Percentiles rank a stretch among this genome's conserved stretches.
Conservation (phyloP, 2,888 invertebrate species). For the Nematopogon swammerdamellus region DNA sequence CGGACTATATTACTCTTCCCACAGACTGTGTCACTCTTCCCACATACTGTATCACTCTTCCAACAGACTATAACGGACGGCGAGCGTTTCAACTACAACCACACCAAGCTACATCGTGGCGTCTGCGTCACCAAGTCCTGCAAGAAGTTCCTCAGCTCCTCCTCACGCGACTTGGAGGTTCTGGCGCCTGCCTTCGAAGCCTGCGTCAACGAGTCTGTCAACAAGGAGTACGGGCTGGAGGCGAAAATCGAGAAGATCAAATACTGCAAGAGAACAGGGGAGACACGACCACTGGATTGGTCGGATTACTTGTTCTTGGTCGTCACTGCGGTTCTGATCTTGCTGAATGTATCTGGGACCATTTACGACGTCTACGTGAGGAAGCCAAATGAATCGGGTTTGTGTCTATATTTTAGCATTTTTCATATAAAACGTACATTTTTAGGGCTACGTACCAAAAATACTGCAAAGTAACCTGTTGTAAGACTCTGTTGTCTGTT, state of each 20-base stretch:
- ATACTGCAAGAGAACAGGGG: constrained; percentile 28
- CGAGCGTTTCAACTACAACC: constrained; percentile 24
- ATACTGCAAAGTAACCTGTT: no score
- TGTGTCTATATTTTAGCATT: neutral
- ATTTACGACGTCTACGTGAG: neutral
- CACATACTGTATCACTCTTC: no score
- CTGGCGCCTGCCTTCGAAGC: constrained; percentile 24
- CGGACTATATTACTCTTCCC: no score
- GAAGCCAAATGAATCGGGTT: neutral
- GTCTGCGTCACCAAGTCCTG: constrained; percentile 32
- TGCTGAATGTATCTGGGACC: neutral
- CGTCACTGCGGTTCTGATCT: neutral
- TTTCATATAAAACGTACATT: no score
- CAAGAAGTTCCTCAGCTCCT: constrained; percentile 14
- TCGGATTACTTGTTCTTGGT: neutral
- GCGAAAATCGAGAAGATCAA: constrained; percentile 21
- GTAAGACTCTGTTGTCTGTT: no score
- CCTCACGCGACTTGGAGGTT: constrained; percentile 15
- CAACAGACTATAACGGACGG: neutral
- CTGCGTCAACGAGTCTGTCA: constrained; percentile 34
- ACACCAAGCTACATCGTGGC: constrained; percentile 37
- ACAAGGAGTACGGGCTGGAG: constrained; percentile 25
- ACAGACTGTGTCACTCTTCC: neutral
- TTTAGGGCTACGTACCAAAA: no score
- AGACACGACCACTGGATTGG: constrained; percentile 8